phyloP scores from a whole-genome alignment of 1,140 invertebrate species.

The Trypoxylus dichotomus region DNA sequence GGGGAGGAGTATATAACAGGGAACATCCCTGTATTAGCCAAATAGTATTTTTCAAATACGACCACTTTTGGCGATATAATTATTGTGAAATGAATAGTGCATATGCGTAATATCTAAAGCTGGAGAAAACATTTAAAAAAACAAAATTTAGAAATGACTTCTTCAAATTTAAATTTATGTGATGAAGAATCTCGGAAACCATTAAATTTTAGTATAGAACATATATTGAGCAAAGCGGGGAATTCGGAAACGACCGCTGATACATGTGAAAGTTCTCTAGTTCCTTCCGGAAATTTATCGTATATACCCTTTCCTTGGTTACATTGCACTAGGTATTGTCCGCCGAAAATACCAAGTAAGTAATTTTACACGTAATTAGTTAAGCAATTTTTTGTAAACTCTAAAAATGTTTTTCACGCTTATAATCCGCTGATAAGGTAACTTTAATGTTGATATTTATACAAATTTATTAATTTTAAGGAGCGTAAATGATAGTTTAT shows the following conservation, averaged over 20 bases:
- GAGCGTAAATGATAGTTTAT: too few species aligned
- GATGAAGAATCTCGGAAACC: conserved; percentile 26
- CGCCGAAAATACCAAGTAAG: conserved; percentile 72
- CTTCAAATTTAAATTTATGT: conserved; percentile 14
- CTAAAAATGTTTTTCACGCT: too few species aligned
- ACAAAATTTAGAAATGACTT: conserved; percentile 27
- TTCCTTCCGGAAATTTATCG: conserved; percentile 25
- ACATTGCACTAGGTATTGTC: conserved; percentile 73
- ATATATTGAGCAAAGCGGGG: conserved; percentile 55
- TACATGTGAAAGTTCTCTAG: conserved; percentile 6
- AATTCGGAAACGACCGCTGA: conserved; percentile 41
- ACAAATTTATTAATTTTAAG: too few species aligned
- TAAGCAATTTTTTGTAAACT: too few species aligned
- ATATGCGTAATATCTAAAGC: not conserved
- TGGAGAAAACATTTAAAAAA: conserved; percentile 11
- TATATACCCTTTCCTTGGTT: conserved; percentile 61
- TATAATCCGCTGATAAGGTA: too few species aligned
- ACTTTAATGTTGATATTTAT: too few species aligned
- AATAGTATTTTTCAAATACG: conserved; percentile 33
- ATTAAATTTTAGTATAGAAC: conserved; percentile 58
- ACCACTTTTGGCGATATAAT: conserved; percentile 32
- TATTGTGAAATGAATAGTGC: conserved; percentile 26
- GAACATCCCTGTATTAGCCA: conserved; percentile 30
- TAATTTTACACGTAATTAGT: conserved; percentile 38
- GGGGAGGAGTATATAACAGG: conserved; percentile 40